Conservation (phyloP, 1,140 invertebrate species). For the Caenorhabditis briggsae region DNA sequence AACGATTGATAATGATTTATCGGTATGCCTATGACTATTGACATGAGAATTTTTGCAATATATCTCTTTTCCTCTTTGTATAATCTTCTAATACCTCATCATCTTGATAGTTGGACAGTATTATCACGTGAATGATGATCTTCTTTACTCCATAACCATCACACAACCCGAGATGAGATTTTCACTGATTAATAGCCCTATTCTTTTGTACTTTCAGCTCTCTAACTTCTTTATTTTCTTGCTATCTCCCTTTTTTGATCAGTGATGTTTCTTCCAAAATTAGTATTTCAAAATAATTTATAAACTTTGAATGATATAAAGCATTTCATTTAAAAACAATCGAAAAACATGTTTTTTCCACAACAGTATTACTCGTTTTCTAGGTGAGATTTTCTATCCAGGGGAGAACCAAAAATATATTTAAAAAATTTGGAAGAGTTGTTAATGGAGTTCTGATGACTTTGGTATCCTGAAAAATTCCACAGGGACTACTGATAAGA, state of each 20-base stretch:
- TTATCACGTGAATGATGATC: constrained; percentile 44
- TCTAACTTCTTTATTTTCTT: background rate
- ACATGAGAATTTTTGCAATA: constrained; percentile 41
- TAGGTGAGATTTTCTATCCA: constrained; percentile 14
- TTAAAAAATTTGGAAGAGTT: no score
- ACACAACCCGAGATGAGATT: background rate
- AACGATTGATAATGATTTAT: constrained; percentile 28
- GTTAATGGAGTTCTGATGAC: constrained; percentile 62
- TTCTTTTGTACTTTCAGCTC: constrained; percentile 48
- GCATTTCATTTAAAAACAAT: constrained; percentile 23
- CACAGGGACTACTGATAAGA: constrained; percentile 78
- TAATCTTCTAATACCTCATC: background rate
- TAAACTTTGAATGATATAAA: background rate
- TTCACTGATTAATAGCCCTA: constrained; percentile 8
- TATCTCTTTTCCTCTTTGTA: background rate
- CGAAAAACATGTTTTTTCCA: constrained; percentile 42
- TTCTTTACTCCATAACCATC: constrained; percentile 10
- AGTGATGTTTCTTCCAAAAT: background rate
- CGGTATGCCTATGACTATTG: constrained; percentile 16
- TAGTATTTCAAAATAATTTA: background rate
- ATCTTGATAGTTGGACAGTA: background rate
- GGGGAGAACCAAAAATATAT: background rate
- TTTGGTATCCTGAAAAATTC: constrained; percentile 74
- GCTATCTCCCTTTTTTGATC: background rate
- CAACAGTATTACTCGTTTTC: constrained; percentile 30